A percentile compares a stretch with the other conserved stretches of the same genome.
These are phyloP conservation scores for Parotocinclus haroldoi DNA, from an alignment of 2,797 vertebrate genomes.

Conservation along the genomic window DNA sequence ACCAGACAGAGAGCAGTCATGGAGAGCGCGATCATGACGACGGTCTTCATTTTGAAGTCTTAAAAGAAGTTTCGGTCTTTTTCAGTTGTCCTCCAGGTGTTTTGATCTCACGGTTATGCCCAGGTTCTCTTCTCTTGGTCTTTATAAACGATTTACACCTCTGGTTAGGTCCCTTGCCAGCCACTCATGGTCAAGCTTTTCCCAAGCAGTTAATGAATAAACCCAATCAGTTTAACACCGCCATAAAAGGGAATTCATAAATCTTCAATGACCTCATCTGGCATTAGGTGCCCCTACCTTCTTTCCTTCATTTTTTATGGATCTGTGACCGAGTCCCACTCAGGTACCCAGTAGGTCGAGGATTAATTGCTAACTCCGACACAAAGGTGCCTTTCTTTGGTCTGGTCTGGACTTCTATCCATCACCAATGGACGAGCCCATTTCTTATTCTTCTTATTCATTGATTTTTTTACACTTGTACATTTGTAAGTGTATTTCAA, in stretches of 20 bases:
- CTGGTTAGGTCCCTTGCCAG: conserved; percentile 37
- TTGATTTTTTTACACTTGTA: too few species aligned
- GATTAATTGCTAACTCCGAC: conserved; percentile 41
- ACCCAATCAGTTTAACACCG: conserved; percentile 51
- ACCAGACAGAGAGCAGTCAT: conserved; percentile 57
- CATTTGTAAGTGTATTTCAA: too few species aligned
- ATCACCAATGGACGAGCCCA: too few species aligned
- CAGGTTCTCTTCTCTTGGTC: conserved; percentile 11
- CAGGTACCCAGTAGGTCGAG: background rate
- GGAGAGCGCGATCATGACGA: conserved; percentile 53
- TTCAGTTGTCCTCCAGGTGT: conserved; percentile 25
- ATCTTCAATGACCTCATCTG: conserved; percentile 57
- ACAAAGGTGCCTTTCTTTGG: conserved; percentile 1
- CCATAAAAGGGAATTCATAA: conserved; percentile 65
- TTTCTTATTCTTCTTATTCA: too few species aligned
- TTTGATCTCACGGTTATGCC: conserved; percentile 51
- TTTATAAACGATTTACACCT: conserved; percentile 61
- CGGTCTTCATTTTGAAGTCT: conserved; percentile 63
- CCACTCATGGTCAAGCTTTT: conserved; percentile 54
- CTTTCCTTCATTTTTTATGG: background rate
- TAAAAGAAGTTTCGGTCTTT: background rate
- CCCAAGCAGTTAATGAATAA: conserved; percentile 70
- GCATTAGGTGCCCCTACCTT: conserved; percentile 49
- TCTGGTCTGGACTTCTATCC: too few species aligned
- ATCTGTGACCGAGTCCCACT: background rate